Evolutionary conservation across 2,888 invertebrate species (phyloP).

Genomic region (Scaptomyza reducta): DNA sequence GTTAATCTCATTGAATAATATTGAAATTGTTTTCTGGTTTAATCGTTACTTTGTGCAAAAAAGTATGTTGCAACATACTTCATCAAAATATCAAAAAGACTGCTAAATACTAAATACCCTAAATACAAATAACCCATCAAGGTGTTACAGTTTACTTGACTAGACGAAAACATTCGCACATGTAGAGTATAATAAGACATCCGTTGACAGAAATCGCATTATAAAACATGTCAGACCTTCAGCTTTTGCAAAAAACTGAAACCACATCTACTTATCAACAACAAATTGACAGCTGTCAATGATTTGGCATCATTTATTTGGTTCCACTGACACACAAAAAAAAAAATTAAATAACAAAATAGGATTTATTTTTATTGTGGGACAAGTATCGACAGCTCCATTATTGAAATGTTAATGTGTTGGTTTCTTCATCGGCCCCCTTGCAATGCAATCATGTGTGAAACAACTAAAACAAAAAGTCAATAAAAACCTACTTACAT

Average conservation of each 20-base stretch:
- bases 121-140: not conserved
- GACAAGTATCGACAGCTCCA: conserved; percentile 39
- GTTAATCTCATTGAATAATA: too few species aligned
- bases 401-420: not conserved
- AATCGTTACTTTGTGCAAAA: not conserved
- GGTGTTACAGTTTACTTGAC: not conserved
- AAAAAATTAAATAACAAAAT: not conserved
- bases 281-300: conserved; percentile 35
- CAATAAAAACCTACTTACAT: conserved; percentile 40
- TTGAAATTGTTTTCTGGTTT: too few species aligned
- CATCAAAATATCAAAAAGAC: not conserved
- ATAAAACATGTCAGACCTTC: conserved; percentile 49
- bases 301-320: conserved; percentile 13
- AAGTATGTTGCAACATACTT: not conserved
- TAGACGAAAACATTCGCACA: too few species aligned
- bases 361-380: conserved; percentile 15
- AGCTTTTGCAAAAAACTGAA: conserved; percentile 21
- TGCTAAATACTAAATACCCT: too few species aligned
- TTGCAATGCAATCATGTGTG: conserved; percentile 24
- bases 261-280: conserved; percentile 29
- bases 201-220: conserved; percentile 13
- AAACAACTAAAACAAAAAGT: conserved; percentile 24
- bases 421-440: not conserved
- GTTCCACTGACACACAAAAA: conserved; percentile 32
- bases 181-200: not conserved